A percentile compares a stretch with the other conserved stretches of the same genome.
Evolutionary conservation across 2,797 vertebrate genomes (phyloP).

Genomic region (Bucorvus abyssinicus): DNA sequence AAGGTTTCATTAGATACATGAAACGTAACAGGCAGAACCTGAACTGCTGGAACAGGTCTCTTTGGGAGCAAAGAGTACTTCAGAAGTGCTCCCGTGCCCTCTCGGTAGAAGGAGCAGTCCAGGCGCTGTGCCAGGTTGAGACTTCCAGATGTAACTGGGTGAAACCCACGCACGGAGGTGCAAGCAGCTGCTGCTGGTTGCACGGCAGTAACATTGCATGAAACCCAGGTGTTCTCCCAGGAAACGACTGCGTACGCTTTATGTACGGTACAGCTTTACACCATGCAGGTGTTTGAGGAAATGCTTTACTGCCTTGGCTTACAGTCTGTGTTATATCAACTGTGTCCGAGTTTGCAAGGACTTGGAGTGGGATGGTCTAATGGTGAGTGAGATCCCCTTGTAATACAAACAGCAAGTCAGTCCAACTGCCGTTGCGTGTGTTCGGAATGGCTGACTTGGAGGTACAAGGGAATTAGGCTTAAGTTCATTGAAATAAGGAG

Average conservation of each 20-base stretch:
- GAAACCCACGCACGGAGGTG: neutral
- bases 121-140: neutral
- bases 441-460: neutral
- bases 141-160: neutral
- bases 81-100: neutral
- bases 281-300: neutral
- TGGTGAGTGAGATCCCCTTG: neutral
- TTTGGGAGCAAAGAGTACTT: neutral
- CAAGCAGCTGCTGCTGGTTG: neutral
- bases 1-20: constrained; percentile 21
- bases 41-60: neutral
- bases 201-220: neutral
- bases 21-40: neutral
- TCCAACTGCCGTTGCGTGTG: neutral
- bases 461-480: neutral
- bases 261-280: neutral
- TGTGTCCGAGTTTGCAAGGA: neutral
- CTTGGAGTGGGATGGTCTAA: neutral
- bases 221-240: neutral
- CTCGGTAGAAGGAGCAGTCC: neutral
- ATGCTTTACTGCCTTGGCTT: neutral
- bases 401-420: neutral
- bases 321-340: neutral
- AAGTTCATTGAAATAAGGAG: neutral
- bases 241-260: neutral